These are phyloP conservation scores for Eupleurogrammus muticus DNA, from an alignment of 2,797 vertebrate genomes.

Conservation along the genomic window DNA sequence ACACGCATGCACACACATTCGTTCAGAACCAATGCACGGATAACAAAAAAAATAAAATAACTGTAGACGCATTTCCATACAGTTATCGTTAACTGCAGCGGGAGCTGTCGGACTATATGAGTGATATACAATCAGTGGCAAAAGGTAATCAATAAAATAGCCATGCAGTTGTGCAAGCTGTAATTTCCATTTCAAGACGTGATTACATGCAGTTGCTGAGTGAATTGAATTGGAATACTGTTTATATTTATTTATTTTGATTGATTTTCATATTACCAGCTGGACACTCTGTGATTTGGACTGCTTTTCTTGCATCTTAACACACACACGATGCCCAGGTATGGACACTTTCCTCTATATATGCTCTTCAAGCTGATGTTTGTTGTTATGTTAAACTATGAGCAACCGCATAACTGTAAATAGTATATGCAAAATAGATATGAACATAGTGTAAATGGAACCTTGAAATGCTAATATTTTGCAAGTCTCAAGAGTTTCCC, in stretches of 20 bases:
- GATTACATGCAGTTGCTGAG: slow-evolving; percentile 73
- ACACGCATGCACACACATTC: neutral
- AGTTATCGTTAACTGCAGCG: slow-evolving; percentile 57
- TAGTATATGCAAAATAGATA: slow-evolving; percentile 76
- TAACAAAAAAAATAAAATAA: slow-evolving; percentile 17
- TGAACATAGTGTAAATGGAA: slow-evolving; percentile 76
- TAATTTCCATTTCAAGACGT: slow-evolving; percentile 82
- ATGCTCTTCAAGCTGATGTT: neutral
- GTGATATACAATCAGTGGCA: slow-evolving; percentile 77
- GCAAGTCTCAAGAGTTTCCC: slow-evolving; percentile 76
- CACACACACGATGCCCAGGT: slow-evolving; percentile 7
- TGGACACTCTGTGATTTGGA: slow-evolving; percentile 41
- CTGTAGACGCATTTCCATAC: slow-evolving; percentile 52
- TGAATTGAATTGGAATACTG: slow-evolving; percentile 73
- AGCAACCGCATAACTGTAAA: slow-evolving; percentile 54
- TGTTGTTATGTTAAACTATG: slow-evolving; percentile 16
- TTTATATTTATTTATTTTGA: slow-evolving; percentile 59
- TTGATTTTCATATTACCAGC: slow-evolving; percentile 56
- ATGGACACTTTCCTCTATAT: slow-evolving; percentile 4
- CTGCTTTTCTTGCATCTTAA: slow-evolving; percentile 29
- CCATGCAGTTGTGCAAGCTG: slow-evolving; percentile 67
- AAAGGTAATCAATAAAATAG: slow-evolving; percentile 77
- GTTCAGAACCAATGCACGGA: slow-evolving; percentile 25
- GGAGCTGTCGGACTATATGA: slow-evolving; percentile 61
- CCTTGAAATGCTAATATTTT: slow-evolving; percentile 84